Evolutionary conservation across 2,113 vertebrate genomes (phyloP).

Genomic region (Bucco capensis): DNA sequence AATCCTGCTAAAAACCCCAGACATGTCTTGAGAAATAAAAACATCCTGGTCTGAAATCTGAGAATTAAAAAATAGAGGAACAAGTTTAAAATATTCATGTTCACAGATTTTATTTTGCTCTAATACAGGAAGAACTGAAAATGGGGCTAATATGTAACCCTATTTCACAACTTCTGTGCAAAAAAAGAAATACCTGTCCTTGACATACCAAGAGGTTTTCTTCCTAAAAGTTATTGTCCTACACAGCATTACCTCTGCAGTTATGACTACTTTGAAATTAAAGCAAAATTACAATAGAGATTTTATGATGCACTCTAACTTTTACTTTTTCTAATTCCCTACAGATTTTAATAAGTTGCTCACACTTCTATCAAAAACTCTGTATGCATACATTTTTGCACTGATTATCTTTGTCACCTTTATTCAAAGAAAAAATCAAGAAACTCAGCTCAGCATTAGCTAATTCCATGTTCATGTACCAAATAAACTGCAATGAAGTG

Average conservation of each 20-base stretch:
- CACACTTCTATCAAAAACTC: background rate
- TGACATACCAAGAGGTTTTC: background rate
- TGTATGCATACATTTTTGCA: background rate
- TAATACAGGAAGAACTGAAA: background rate
- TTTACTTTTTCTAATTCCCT: background rate
- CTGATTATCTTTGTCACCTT: background rate
- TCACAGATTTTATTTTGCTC: background rate
- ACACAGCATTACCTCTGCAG: background rate
- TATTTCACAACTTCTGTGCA: background rate
- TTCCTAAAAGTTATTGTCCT: background rate
- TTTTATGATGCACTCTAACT: background rate
- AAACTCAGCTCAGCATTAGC: background rate
- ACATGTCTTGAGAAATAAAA: background rate
- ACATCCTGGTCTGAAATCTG: background rate
- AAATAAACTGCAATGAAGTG: background rate
- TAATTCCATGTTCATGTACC: background rate
- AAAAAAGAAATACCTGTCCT: background rate
- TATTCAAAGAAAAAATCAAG: background rate
- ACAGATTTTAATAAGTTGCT: background rate
- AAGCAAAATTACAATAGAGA: background rate
- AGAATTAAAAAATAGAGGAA: background rate
- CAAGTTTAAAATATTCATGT: background rate
- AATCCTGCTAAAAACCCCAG: background rate
- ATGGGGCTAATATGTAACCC: background rate
- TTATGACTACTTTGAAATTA: background rate